Evolutionary conservation across 2,888 invertebrate species (phyloP).

Genomic region (Protodeltote pygarga): DNA sequence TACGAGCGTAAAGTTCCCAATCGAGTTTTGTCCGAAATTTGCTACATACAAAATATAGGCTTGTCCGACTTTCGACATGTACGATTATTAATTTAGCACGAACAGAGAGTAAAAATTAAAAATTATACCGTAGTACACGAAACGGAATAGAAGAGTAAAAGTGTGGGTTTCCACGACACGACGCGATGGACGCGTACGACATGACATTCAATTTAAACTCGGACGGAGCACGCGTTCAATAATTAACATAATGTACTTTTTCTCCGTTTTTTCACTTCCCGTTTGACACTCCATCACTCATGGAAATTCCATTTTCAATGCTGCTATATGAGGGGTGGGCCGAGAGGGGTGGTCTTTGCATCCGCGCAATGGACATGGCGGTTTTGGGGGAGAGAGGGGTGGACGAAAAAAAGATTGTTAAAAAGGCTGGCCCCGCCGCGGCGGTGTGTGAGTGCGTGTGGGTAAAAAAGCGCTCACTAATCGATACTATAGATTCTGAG

Average conservation of each 20-base stretch:
- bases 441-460: constrained; percentile 84
- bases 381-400: constrained; percentile 79
- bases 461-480: constrained; percentile 85
- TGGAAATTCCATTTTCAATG: constrained; percentile 87
- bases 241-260: constrained; percentile 87
- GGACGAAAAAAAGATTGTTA: constrained; percentile 86
- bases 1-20: constrained; percentile 39
- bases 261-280: constrained; percentile 85
- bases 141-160: constrained; percentile 63
- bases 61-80: constrained; percentile 45
- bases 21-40: constrained; percentile 46
- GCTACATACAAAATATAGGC: constrained; percentile 37
- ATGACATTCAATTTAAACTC: constrained; percentile 86
- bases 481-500: constrained; percentile 87
- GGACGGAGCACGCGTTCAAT: constrained; percentile 80
- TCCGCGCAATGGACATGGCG: constrained; percentile 85
- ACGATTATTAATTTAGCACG: constrained; percentile 51
- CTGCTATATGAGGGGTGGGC: constrained; percentile 80
- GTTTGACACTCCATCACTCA: constrained; percentile 88
- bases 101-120: constrained; percentile 57
- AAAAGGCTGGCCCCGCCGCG: constrained; percentile 83
- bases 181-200: constrained; percentile 67
- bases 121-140: constrained; percentile 59
- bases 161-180: constrained; percentile 62
- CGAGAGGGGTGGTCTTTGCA: constrained; percentile 83